Conservation (phyloP, 2,888 invertebrate genomes). For the Drosophila mayaguana region DNA sequence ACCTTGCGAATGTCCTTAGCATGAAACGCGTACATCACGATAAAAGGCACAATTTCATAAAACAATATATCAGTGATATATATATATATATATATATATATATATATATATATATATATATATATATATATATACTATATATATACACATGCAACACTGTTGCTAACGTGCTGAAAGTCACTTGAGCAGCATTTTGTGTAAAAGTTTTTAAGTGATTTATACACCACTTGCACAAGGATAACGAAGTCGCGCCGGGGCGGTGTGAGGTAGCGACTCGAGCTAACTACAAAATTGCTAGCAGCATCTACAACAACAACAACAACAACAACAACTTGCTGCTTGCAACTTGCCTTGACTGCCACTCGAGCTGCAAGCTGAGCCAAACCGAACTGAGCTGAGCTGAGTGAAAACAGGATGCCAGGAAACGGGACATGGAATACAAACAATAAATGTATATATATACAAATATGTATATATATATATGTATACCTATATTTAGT, state of each 20-base stretch:
- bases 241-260: constrained; percentile 8
- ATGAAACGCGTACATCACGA: constrained; percentile 70
- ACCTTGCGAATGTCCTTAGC: constrained; percentile 65
- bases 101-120: not conserved
- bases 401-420: constrained; percentile 34
- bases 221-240: constrained; percentile 59
- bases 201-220: constrained; percentile 79
- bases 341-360: constrained; percentile 61
- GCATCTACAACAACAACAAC: constrained; percentile 1
- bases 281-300: constrained; percentile 42
- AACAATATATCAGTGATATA: constrained; percentile 54
- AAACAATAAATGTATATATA: not conserved
- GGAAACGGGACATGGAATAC: constrained; percentile 38
- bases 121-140: not conserved
- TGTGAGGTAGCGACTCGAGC: not conserved
- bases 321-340: constrained; percentile 13
- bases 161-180: constrained; percentile 39
- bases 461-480: not conserved
- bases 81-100: not conserved
- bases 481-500: not conserved
- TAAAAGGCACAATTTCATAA: constrained; percentile 64
- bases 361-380: constrained; percentile 44
- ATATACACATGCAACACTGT: constrained; percentile 50
- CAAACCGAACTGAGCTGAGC: not conserved
- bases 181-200: constrained; percentile 64